Conservation (phyloP, 2,888 invertebrate species). For the Zhuqinia jingwanae region DNA sequence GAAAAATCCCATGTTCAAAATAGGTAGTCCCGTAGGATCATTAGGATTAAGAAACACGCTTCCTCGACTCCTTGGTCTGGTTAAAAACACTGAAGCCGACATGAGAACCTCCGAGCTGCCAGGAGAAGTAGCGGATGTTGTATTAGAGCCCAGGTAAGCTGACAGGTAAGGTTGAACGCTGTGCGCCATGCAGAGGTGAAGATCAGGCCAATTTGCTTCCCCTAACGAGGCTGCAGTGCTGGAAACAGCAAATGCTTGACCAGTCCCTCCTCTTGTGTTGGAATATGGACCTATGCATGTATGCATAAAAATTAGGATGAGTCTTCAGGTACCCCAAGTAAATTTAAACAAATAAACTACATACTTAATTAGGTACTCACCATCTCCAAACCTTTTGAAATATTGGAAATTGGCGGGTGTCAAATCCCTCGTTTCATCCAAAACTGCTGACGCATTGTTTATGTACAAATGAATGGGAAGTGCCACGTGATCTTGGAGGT, state of each 20-base stretch:
- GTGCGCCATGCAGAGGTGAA: not conserved
- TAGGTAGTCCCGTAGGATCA: not conserved
- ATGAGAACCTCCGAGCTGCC: not conserved
- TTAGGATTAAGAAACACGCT: slow-evolving; percentile 13
- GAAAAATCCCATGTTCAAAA: slow-evolving; percentile 1
- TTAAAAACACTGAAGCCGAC: not conserved
- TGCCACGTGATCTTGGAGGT: slow-evolving; percentile 34
- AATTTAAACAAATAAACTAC: not conserved
- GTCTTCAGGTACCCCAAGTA: not conserved
- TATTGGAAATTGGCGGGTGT: not conserved
- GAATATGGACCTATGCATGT: not conserved
- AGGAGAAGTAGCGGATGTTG: not conserved
- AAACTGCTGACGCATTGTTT: not conserved
- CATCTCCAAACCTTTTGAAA: not conserved
- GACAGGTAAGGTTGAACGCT: slow-evolving; percentile 9
- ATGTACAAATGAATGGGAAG: slow-evolving; percentile 3
- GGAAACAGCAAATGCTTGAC: slow-evolving; percentile 27
- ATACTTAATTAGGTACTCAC: not conserved
- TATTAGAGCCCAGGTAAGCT: not conserved
- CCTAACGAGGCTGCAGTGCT: not conserved
- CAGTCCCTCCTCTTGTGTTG: not conserved
- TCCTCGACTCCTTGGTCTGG: slow-evolving; percentile 8
- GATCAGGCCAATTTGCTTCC: slow-evolving; percentile 6
- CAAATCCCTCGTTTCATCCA: slow-evolving; percentile 8
- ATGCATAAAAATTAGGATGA: too few species aligned